Conservation (phyloP, 2,113 vertebrate genomes). For the Craseonycteris thonglongyai region DNA sequence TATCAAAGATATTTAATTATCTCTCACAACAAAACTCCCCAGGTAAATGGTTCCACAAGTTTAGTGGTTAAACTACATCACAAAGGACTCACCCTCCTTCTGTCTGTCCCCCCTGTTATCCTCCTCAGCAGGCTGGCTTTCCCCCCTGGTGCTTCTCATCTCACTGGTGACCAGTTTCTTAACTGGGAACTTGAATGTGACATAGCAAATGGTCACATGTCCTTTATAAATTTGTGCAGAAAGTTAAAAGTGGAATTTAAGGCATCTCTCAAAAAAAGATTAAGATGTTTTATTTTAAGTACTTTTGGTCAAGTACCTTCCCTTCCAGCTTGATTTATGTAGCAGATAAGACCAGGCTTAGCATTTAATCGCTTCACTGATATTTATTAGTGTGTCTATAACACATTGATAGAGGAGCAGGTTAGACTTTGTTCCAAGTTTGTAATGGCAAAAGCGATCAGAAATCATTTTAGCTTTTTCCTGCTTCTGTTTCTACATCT, state of each 20-base stretch:
- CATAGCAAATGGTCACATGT: background rate
- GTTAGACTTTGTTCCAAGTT: background rate
- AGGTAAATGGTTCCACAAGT: background rate
- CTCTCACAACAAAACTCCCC: background rate
- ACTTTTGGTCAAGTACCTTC: background rate
- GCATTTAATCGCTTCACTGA: background rate
- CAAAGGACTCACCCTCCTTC: background rate
- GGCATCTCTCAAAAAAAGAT: background rate
- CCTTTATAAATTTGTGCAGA: background rate
- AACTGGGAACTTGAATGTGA: background rate
- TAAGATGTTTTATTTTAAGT: background rate
- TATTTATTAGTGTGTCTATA: background rate
- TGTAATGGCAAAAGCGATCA: background rate
- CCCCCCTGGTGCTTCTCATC: background rate
- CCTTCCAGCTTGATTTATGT: background rate
- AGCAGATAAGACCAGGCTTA: background rate
- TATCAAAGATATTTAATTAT: background rate
- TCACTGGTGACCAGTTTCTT: slow-evolving; percentile 1
- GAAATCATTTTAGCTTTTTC: background rate
- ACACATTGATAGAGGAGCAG: background rate
- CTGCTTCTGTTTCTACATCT: background rate
- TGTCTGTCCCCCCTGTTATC: background rate
- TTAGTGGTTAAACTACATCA: background rate
- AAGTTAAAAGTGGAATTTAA: background rate
- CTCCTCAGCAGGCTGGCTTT: background rate